phyloP scores from a whole-genome alignment of 2,888 invertebrate genomes.

The Heliconius sara region DNA sequence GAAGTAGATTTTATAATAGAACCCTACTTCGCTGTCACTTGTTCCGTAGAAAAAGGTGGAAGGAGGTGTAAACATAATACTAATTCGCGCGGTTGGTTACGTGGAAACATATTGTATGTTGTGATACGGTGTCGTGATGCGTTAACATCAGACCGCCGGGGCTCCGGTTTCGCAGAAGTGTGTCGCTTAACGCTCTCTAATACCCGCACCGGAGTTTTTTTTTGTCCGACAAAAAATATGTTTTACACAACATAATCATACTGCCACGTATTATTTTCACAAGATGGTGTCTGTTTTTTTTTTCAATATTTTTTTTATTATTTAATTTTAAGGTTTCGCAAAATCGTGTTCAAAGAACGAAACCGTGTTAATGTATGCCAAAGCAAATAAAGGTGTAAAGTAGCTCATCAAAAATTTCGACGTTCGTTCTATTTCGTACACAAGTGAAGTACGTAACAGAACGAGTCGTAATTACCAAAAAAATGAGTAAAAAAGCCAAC shows the following conservation, averaged over 20 bases:
- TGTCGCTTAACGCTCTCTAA: constrained; percentile 73
- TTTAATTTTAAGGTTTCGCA: not conserved
- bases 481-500: constrained; percentile 40
- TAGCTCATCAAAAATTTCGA: constrained; percentile 31
- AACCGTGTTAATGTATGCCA: constrained; percentile 15
- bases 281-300: constrained; percentile 43
- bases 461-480: constrained; percentile 43
- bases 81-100: constrained; percentile 76
- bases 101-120: constrained; percentile 76
- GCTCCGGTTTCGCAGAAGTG: constrained; percentile 81
- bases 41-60: constrained; percentile 65
- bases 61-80: constrained; percentile 77
- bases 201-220: constrained; percentile 60
- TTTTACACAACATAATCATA: constrained; percentile 51
- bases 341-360: constrained; percentile 15
- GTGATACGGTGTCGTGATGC: constrained; percentile 72
- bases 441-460: constrained; percentile 31
- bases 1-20: constrained; percentile 35
- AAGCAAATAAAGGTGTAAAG: constrained; percentile 24
- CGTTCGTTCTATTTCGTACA: constrained; percentile 13
- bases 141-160: constrained; percentile 66
- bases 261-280: constrained; percentile 48
- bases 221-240: constrained; percentile 56
- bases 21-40: constrained; percentile 62
- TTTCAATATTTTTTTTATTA: not conserved